Evolutionary conservation across 2,797 vertebrate genomes (phyloP).

Genomic region (Onychomys leucogaster): DNA sequence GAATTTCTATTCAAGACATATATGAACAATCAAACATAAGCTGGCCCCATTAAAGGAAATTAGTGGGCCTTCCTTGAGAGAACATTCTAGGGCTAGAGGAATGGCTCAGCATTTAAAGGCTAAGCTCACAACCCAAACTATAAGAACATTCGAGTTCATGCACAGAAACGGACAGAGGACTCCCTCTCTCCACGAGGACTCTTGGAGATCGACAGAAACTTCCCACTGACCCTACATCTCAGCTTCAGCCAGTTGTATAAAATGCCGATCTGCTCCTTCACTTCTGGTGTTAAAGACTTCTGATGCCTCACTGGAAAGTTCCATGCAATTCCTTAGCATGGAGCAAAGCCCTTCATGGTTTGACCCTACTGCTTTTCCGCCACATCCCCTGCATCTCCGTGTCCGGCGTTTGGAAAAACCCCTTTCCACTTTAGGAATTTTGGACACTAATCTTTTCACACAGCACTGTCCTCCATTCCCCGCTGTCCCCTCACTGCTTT

Average conservation of each 20-base stretch:
- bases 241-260: not conserved
- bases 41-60: constrained; percentile 20
- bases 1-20: not conserved
- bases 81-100: not conserved
- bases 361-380: constrained; percentile 13
- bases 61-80: not conserved
- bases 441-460: not conserved
- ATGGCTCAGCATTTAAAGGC: not conserved
- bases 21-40: constrained; percentile 10
- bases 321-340: not conserved
- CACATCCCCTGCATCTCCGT: not conserved
- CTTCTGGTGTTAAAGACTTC: constrained; percentile 5
- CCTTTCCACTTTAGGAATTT: not conserved
- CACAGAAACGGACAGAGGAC: not conserved
- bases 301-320: not conserved
- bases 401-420: not conserved
- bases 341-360: constrained; percentile 1
- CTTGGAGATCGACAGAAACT: not conserved
- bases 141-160: not conserved
- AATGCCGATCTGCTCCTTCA: not conserved
- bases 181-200: not conserved
- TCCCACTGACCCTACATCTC: not conserved
- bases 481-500: not conserved
- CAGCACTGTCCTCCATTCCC: not conserved
- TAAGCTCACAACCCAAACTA: not conserved